phyloP scores from a whole-genome alignment of 1,140 invertebrate species.

The Neodiprion lecontei region DNA sequence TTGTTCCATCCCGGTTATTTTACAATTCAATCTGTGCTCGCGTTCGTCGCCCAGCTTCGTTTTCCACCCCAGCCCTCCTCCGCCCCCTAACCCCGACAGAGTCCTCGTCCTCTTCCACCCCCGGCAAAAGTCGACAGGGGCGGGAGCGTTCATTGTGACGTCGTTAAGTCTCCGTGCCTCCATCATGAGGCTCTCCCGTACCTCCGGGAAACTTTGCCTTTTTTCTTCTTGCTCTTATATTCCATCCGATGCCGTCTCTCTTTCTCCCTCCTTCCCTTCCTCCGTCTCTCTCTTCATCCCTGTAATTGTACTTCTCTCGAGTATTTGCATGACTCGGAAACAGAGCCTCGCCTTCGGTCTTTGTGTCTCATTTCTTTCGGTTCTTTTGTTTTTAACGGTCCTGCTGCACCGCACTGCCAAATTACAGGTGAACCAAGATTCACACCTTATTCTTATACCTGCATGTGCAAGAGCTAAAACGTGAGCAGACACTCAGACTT shows the following conservation, averaged over 20 bases:
- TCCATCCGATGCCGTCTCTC: background rate
- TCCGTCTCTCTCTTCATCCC: slow-evolving; percentile 33
- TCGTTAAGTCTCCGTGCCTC: slow-evolving; percentile 49
- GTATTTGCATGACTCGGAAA: slow-evolving; percentile 44
- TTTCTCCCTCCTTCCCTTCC: slow-evolving; percentile 12
- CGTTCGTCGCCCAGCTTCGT: slow-evolving; percentile 23
- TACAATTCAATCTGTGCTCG: slow-evolving; percentile 56
- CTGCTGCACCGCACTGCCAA: too few relatives aligned
- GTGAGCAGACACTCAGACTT: too few relatives aligned
- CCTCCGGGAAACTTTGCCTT: background rate
- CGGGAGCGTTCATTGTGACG: slow-evolving; percentile 52
- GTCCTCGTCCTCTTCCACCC: slow-evolving; percentile 11
- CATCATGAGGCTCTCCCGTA: slow-evolving; percentile 17
- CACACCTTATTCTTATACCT: background rate
- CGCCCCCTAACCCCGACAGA: slow-evolving; percentile 9
- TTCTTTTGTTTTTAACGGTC: background rate
- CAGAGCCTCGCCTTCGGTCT: slow-evolving; percentile 26
- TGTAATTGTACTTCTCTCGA: slow-evolving; percentile 47
- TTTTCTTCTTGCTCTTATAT: background rate
- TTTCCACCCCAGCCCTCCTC: slow-evolving; percentile 22
- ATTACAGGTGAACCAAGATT: too few relatives aligned
- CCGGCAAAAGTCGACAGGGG: background rate
- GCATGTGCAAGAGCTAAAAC: background rate
- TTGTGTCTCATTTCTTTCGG: background rate
- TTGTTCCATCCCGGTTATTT: slow-evolving; percentile 58